Percentiles rank a stretch among this genome's conserved stretches.
Conservation (phyloP, 2,113 vertebrate species). For the Notothenia coriiceps region DNA sequence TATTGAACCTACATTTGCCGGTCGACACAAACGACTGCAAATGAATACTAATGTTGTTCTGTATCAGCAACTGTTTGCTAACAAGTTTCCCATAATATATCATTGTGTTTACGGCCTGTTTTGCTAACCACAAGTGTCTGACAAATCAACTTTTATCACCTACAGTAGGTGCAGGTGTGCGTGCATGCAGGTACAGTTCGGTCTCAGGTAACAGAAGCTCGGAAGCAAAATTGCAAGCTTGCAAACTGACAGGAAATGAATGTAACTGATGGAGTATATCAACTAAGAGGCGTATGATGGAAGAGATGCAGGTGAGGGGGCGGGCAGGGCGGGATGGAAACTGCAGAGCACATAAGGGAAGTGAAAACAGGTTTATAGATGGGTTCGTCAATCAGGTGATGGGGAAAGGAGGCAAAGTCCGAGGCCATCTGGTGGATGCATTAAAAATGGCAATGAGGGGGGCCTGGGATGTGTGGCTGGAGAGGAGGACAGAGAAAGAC, state of each 20-base stretch:
- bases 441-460: not conserved
- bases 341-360: not conserved
- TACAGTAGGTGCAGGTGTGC: not conserved
- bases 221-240: not conserved
- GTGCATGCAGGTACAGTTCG: not conserved
- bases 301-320: not conserved
- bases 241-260: not conserved
- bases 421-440: not conserved
- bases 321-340: not conserved
- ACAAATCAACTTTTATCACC: not conserved
- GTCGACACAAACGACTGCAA: slow-evolving; percentile 6
- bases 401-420: not conserved
- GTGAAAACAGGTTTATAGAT: not conserved
- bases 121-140: not conserved
- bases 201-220: not conserved
- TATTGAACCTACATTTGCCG: slow-evolving; percentile 12
- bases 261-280: too few species aligned
- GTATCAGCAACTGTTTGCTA: not conserved
- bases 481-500: not conserved
- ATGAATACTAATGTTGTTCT: slow-evolving; percentile 3
- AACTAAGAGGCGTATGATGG: not conserved
- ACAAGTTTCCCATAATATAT: not conserved
- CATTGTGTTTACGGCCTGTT: slow-evolving; percentile 10
- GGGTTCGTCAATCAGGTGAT: not conserved
- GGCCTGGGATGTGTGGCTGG: not conserved